Base-by-base conservation (phyloP, 2,113 vertebrate species). In the Tor tambroides region DNA sequence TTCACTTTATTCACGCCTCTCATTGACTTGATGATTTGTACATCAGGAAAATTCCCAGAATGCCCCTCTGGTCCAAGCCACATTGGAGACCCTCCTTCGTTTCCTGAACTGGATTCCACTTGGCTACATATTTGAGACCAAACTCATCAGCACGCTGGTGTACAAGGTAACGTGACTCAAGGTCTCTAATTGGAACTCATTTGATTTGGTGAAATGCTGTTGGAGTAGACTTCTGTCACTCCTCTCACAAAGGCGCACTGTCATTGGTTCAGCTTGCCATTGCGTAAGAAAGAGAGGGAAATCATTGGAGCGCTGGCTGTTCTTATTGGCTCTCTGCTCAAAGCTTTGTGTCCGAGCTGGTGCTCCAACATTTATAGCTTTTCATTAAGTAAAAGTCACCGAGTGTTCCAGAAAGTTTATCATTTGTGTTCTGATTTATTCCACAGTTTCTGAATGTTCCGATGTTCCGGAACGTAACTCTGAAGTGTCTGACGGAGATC, bases 71-170 rank as follows among this genome's bases (percentile, higher is more conserved):
- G 97, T 98, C 89, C 97, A 98, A 11, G 97, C 98, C 75, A 99
- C 98, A 15, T 94, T 98, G 92, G 97, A 99, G 95, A 99, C 97
- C 0, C 94, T 99, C 51, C 95, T 99, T 10, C 96, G 98, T 90
- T 99, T 99, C 92, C 95, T 98, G 78, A 99, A 99, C 91, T 99
- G 98, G 98, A 99, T 99, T 95, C 98, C 98, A 23, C 93, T 99
- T 89, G 98, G 98, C 74, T 99, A 99, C 92, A 98, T 99, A 93
- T 99, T 98, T 93, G 98, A 99, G 94, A 99, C 98, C 87, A 99
- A 98, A 91, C 94, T 98, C 92, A 99, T 98, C 93, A 98, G 96
- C 94, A 98, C 97, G 41, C 94, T 99, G 94, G 97, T 99, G 92
- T 99, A 98, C 92, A 99, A 99, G 97, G 98, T 98, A 95, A 86